Conservation (phyloP, 2,888 invertebrate species). For the Athalia circularis region DNA sequence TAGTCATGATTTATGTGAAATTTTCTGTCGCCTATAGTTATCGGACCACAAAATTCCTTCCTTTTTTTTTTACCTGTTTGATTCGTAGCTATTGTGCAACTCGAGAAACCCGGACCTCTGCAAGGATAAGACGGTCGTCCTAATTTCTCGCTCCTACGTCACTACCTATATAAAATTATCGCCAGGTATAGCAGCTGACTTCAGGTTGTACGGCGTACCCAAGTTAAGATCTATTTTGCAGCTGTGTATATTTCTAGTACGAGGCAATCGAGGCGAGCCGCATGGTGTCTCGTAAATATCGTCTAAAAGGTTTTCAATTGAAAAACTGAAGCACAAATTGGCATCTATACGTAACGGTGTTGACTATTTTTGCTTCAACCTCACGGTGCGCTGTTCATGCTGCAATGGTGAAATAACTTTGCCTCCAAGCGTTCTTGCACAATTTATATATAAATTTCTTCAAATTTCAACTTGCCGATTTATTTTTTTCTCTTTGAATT, state of each 20-base stretch:
- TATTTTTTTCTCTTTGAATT: no score
- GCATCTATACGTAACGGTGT: slow-evolving; percentile 38
- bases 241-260: slow-evolving; percentile 21
- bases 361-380: slow-evolving; percentile 35
- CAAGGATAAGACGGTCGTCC: slow-evolving; percentile 14
- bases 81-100: neutral
- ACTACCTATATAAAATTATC: no score
- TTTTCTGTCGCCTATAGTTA: no score
- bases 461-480: slow-evolving; percentile 34
- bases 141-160: neutral
- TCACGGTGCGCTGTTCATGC: slow-evolving; percentile 7
- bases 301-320: slow-evolving; percentile 40
- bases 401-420: slow-evolving; percentile 28
- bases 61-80: neutral
- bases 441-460: slow-evolving; percentile 43
- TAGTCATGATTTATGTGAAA: no score
- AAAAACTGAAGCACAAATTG: slow-evolving; percentile 40
- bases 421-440: slow-evolving; percentile 42
- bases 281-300: slow-evolving; percentile 39
- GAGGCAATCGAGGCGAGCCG: slow-evolving; percentile 42
- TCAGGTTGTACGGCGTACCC: no score
- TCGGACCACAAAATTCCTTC: no score
- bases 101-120: neutral
- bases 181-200: no score
- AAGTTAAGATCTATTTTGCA: no score